Percentiles rank a stretch among this genome's conserved stretches.
Evolutionary conservation across 2,113 vertebrate species (phyloP).

Genomic region (Irena cyanogastra): DNA sequence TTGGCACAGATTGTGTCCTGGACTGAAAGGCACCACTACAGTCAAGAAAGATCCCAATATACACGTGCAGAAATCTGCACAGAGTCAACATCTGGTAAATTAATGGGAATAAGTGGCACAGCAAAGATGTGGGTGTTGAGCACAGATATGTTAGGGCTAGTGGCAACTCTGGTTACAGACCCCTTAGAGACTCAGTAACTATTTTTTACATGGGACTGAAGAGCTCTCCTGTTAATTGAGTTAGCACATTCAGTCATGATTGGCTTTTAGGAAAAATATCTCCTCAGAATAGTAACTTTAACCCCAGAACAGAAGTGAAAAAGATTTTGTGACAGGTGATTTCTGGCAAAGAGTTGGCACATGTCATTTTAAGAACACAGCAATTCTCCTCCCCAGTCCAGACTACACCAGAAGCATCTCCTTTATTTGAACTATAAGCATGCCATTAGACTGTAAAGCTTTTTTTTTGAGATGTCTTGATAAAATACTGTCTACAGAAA

Average conservation of each 20-base stretch:
- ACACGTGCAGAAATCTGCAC: not conserved
- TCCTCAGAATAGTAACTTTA: not conserved
- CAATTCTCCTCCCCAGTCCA: not conserved
- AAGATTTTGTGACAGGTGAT: not conserved
- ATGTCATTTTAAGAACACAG: not conserved
- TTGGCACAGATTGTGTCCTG: not conserved
- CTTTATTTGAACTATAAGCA: not conserved
- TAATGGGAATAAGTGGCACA: not conserved
- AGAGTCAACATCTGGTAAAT: not conserved
- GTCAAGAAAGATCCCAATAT: not conserved
- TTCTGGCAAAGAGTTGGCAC: not conserved
- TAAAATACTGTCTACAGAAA: not conserved
- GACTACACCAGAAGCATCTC: not conserved
- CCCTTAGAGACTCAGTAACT: not conserved
- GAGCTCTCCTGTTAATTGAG: not conserved
- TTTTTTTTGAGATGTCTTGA: not conserved
- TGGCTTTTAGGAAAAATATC: not conserved
- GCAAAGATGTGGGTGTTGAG: not conserved
- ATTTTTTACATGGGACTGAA: not conserved
- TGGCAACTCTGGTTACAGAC: not conserved
- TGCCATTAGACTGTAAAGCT: not conserved
- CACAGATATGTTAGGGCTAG: not conserved
- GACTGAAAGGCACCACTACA: not conserved
- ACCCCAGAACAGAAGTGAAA: not conserved
- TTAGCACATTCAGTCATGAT: not conserved